A percentile compares a stretch with the other conserved stretches of the same genome.
Evolutionary conservation across 1,140 invertebrate genomes (phyloP).

Genomic region (Pseudachorutes palmiensis): DNA sequence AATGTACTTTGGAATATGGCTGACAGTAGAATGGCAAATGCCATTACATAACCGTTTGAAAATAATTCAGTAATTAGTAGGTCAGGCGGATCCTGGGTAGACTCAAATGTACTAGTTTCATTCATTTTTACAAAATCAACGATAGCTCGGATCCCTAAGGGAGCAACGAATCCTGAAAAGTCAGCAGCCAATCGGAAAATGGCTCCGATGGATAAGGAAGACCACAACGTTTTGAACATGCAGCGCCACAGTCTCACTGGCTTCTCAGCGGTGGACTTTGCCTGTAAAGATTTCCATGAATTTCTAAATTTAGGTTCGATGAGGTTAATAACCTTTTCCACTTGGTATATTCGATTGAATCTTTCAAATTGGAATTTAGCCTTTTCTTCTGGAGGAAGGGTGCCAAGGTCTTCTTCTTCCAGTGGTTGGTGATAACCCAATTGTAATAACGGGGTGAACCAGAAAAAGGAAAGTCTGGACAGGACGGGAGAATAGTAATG

Average conservation of each 20-base stretch:
- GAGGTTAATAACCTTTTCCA: constrained; percentile 44
- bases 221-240: constrained; percentile 61
- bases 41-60: constrained; percentile 68
- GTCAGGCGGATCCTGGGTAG: no score
- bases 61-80: constrained; percentile 54
- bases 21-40: constrained; percentile 61
- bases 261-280: constrained; percentile 17
- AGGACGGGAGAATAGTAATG: constrained; percentile 56
- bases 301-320: constrained; percentile 11
- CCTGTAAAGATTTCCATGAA: constrained; percentile 18
- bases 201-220: constrained; percentile 61
- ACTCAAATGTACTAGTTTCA: no score
- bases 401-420: constrained; percentile 60
- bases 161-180: constrained; percentile 62
- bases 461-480: constrained; percentile 66
- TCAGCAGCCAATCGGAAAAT: constrained; percentile 69
- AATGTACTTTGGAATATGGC: constrained; percentile 65
- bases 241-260: constrained; percentile 53
- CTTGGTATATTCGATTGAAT: constrained; percentile 48
- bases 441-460: constrained; percentile 59
- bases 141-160: constrained; percentile 47
- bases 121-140: constrained; percentile 31
- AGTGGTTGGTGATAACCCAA: constrained; percentile 58
- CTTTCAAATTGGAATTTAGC: constrained; percentile 48
- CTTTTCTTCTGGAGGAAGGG: constrained; percentile 56